These are phyloP conservation scores for Gorsachius goisagi DNA, from an alignment of 2,113 vertebrate species.

Conservation along the genomic window DNA sequence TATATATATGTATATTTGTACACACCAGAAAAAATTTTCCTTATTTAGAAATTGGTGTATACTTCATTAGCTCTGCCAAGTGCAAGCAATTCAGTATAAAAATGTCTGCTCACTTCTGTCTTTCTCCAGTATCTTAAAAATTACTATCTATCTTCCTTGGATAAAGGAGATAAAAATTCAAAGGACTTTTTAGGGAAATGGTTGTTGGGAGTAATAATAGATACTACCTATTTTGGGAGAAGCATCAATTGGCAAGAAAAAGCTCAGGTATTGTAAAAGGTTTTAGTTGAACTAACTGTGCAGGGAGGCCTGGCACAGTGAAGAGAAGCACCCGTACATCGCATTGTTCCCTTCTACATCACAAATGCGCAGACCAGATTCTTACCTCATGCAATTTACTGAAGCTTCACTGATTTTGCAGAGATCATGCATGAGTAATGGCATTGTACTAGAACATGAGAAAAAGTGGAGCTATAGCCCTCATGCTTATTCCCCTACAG, in stretches of 20 bases:
- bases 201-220: neutral
- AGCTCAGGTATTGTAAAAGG: neutral
- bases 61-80: neutral
- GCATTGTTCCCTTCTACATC: neutral
- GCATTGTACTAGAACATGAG: neutral
- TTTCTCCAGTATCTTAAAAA: neutral
- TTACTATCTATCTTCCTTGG: neutral
- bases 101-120: neutral
- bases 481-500: neutral
- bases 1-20: neutral
- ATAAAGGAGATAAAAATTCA: neutral
- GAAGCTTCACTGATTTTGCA: neutral
- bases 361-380: neutral
- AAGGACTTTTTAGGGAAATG: neutral
- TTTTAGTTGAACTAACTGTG: neutral
- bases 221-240: neutral
- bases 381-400: neutral
- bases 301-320: neutral
- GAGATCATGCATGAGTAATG: neutral
- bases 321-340: neutral
- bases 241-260: slow-evolving; percentile 10
- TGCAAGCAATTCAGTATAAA: neutral
- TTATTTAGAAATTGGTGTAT: neutral
- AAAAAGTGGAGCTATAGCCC: neutral
- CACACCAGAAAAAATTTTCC: neutral